Base-by-base conservation (phyloP, 1,140 invertebrate genomes). In the Metopolophium dirhodum region DNA sequence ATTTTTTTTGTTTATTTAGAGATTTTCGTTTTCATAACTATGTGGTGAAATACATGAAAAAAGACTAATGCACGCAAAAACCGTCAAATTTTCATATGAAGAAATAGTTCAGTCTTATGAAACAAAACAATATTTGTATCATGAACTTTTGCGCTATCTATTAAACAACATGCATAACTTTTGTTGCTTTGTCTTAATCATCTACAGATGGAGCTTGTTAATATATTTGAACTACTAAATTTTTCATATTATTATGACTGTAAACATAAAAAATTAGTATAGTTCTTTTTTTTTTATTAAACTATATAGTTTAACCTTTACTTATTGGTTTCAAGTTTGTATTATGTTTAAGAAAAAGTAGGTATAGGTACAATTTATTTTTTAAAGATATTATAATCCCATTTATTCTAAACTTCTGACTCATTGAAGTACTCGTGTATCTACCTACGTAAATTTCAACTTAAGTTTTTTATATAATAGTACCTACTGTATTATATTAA, bases 21-120 rank as follows among this genome's bases (percentile, higher is more conserved):
- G 26, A 77, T 41, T 77, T 77, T 91, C 90, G 37, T 68, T 91
- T 91, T 77, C 90, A 91, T 41, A 91, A 91, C 37, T 91, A 91
- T 41, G 90, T 68, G 49, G 57, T 91, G 7, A 91, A 91, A 20
- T 91, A 91, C 22, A 77, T 47, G 37, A 77, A 91, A 61, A 91
- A 91, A 41, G 57, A 91, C 6, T 35, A 77, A 26, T 26, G 14
- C 18, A 18, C 45, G 6, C 26, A 87, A 87, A 83, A 83, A 11
- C 23, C 20, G 1, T 26, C 2, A 85, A 77, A 77, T n/a, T 45
- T 7, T 20, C 41, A 18, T 77, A 1, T 20, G 37, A 85, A 85
- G 8, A 45, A 45, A 83, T 37, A 83, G 22, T 23, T 0, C 18
- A 51, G 0, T 85, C 3, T 11, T 37, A 37, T 22, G 37, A 11